These are phyloP conservation scores for Margaritifera margaritifera DNA, from an alignment of 2,888 invertebrate species.

Conservation along the genomic window DNA sequence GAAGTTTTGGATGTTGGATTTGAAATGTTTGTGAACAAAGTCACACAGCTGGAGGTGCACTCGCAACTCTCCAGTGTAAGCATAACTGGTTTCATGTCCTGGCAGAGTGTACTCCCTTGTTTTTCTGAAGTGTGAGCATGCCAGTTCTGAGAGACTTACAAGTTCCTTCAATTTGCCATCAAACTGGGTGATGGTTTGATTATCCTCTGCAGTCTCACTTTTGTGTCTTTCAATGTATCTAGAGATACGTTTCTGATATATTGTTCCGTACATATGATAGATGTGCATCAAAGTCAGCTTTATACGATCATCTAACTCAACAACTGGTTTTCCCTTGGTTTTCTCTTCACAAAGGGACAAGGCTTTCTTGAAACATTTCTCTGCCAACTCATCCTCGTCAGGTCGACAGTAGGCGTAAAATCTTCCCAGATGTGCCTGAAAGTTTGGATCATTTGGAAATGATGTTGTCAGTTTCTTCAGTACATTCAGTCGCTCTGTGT, in stretches of 20 bases:
- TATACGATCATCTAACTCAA: conserved; percentile 21
- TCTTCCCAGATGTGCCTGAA: conserved; percentile 44
- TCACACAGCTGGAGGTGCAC: conserved; percentile 13
- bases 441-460: conserved; percentile 43
- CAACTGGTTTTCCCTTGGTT: conserved; percentile 12
- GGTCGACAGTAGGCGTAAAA: conserved; percentile 41
- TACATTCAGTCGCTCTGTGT: conserved; percentile 23
- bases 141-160: conserved; percentile 12
- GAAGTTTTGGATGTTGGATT: too few relatives aligned
- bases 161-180: conserved; percentile 7
- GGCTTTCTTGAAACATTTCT: conserved; percentile 34
- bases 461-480: conserved; percentile 31
- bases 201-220: conserved; percentile 1
- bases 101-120: conserved; percentile 20
- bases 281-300: conserved; percentile 32
- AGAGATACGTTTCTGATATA: conserved; percentile 18
- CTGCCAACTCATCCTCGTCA: conserved; percentile 37
- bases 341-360: conserved; percentile 26
- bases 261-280: conserved; percentile 43
- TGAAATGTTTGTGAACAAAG: conserved; percentile 13
- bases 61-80: conserved; percentile 27
- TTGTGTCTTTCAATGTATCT: conserved; percentile 17
- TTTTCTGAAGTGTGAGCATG: conserved; percentile 23
- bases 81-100: conserved; percentile 21
- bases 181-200: conserved; percentile 1